Base-by-base conservation (phyloP, 1,140 invertebrate genomes). In the Drosophila kurseongensis region DNA sequence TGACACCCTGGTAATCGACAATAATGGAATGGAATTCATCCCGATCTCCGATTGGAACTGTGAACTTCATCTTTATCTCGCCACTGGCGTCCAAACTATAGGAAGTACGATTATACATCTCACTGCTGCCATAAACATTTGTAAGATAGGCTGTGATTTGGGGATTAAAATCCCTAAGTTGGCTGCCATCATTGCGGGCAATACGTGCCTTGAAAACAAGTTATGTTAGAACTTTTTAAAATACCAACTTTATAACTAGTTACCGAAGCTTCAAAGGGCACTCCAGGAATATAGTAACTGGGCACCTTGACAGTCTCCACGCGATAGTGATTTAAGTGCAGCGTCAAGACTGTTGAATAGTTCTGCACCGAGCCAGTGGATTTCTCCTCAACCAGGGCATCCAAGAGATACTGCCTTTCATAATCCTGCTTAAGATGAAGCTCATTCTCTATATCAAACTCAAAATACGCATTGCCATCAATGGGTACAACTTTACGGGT, bases 251-350 rank as follows among this genome's bases (percentile, higher is more conserved):
- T 14, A 18, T 0, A 0, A 2, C 0, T 58, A 94, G 94, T 94
- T 92, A 97, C 96, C 78, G 95, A 96, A 41, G 95, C 95, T 27
- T 95, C 96, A 78, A 97, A 97, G 68, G 95, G 95, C 18, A 98
- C 93, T 5, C 97, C 97, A 4, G 97, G 97, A 92, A 98, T 97
- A 91, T 97, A 98, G 71, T 96, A 96, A 74, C 96, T 96, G 1
- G 96, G 95, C 7, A 96, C 95, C 91, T 96, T 96, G 58, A 97
- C 94, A 2, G 97, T 91, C 75, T 97, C 96, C 92, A 98, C 94
- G 65, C 95, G 96, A 74, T 97, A 97, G 61, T 96, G 95, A 92
- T 97, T 95, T 75, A 96, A 95, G 88, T 97, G 96, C 2, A 97
- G 90, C 23, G 95, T 95, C 59, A 97, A 92, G 74, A 95, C 93